These are phyloP conservation scores for Callitettix versicolor DNA, from an alignment of 1,140 invertebrate genomes.

Conservation along the genomic window DNA sequence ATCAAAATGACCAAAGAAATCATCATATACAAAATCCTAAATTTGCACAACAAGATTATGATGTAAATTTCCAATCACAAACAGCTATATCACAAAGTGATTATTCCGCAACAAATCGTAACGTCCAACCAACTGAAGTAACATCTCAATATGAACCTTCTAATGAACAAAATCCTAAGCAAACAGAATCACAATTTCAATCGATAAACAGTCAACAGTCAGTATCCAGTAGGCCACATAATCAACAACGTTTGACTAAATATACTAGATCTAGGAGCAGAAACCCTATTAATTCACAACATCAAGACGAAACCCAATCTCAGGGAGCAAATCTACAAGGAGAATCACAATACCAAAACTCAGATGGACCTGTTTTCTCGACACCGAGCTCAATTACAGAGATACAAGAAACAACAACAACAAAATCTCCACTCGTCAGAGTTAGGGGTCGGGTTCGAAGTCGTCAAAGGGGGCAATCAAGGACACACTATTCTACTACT, in stretches of 20 bases:
- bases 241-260: constrained; percentile 12
- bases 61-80: too few species aligned
- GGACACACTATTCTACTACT: neutral
- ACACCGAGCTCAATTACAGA: neutral
- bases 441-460: constrained; percentile 10
- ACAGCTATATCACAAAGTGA: too few species aligned
- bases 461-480: constrained; percentile 3
- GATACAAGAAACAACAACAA: neutral
- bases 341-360: too few species aligned
- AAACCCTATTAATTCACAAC: neutral
- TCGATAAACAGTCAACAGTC: too few species aligned
- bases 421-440: constrained; percentile 4
- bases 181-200: too few species aligned
- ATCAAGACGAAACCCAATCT: too few species aligned
- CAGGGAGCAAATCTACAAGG: too few species aligned
- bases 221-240: neutral
- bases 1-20: neutral
- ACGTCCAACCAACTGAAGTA: too few species aligned
- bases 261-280: constrained; percentile 4
- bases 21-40: neutral
- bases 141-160: too few species aligned
- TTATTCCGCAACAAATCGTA: too few species aligned
- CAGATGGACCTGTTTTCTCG: neutral
- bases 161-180: too few species aligned
- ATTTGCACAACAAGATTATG: too few species aligned